These are phyloP conservation scores for Mesitornis unicolor DNA, from an alignment of 2,113 vertebrate species.

Conservation along the genomic window DNA sequence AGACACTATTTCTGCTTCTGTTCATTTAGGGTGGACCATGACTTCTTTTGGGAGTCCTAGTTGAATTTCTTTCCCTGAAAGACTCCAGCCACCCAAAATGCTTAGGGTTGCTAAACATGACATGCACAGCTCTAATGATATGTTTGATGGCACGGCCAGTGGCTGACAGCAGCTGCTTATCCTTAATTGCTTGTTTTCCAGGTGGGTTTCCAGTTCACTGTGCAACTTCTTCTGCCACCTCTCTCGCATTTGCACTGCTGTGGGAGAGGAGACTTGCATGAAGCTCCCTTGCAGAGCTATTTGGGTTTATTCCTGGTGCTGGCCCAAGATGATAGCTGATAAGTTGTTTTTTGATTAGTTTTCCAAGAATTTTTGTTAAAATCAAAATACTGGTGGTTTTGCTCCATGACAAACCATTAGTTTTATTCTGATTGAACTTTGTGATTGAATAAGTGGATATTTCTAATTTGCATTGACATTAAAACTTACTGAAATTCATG, in stretches of 20 bases:
- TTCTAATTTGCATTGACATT: not conserved
- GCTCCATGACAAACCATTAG: not conserved
- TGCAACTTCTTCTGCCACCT: not conserved
- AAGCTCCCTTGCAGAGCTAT: not conserved
- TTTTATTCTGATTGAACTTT: not conserved
- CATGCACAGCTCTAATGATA: rapidly evolving
- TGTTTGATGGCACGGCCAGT: not conserved
- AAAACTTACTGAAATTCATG: not conserved
- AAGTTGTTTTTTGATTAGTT: not conserved
- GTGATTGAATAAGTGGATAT: not conserved
- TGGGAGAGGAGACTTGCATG: not conserved
- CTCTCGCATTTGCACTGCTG: not conserved
- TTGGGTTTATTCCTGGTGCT: not conserved
- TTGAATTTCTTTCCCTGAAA: not conserved
- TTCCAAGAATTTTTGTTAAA: not conserved
- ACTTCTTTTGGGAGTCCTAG: not conserved
- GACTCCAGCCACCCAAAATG: not conserved
- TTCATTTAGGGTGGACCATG: not conserved
- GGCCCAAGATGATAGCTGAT: not conserved
- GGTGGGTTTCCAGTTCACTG: not conserved
- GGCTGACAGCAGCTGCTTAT: not conserved
- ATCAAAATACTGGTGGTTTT: not conserved
- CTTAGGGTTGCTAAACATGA: not conserved
- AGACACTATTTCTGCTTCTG: not conserved
- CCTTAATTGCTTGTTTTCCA: not conserved